A percentile compares a stretch with the other conserved stretches of the same genome.
Evolutionary conservation across 2,113 vertebrate genomes (phyloP).

Genomic region (Trichechus manatus): DNA sequence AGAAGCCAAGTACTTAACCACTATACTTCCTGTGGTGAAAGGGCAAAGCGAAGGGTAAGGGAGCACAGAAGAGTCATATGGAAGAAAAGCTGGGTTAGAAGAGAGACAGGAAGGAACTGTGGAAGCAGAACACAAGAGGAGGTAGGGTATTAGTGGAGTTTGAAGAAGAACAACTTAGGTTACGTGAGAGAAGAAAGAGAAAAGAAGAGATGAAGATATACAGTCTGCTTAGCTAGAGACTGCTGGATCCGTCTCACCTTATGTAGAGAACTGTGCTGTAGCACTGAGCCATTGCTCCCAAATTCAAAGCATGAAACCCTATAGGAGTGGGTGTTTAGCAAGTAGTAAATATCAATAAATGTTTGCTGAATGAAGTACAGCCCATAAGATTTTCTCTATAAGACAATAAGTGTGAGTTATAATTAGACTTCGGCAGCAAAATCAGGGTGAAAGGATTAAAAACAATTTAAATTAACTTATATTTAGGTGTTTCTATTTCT

Average conservation of each 20-base stretch:
- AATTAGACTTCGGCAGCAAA: not conserved
- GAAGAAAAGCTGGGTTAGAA: slow-evolving; percentile 24
- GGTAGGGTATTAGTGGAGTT: not conserved
- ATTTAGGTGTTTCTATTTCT: not conserved
- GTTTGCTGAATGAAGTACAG: not conserved
- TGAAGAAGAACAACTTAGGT: not conserved
- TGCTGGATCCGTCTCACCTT: not conserved
- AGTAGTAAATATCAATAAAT: not conserved
- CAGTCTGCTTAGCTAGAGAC: not conserved
- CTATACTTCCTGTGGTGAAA: not conserved
- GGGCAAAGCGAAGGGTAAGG: not conserved
- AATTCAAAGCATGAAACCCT: not conserved
- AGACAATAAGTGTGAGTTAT: not conserved
- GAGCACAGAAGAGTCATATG: not conserved
- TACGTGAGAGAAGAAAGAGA: slow-evolving; percentile 18
- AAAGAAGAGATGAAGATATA: not conserved
- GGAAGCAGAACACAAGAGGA: not conserved
- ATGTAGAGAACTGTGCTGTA: not conserved
- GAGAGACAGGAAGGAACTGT: not conserved
- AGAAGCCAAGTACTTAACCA: not conserved
- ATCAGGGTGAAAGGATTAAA: slow-evolving; percentile 4
- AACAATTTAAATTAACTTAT: slow-evolving; percentile 21
- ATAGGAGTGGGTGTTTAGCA: not conserved
- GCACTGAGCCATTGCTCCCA: not conserved
- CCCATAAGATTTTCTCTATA: not conserved